Base-by-base conservation (phyloP, 2,797 vertebrate genomes). In the Darevskia nairensis region DNA sequence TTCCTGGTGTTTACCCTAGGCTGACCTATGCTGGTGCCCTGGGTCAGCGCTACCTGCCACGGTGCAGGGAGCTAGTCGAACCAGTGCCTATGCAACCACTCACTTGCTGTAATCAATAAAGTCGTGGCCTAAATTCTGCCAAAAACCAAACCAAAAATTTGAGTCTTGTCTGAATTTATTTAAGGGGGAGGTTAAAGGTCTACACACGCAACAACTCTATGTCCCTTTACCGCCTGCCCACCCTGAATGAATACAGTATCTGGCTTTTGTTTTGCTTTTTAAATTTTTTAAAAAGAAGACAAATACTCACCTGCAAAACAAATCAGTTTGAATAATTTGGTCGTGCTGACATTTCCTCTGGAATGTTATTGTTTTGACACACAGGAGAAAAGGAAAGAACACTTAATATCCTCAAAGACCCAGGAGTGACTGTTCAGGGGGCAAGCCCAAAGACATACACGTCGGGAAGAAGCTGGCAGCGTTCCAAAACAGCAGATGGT, bases 401-500 rank as follows among this genome's bases (percentile, higher is more conserved):
- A 64, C 61, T 69, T 89, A 85, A 0, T 85, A 85, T 78, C 83
- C n/a, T 85, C 50, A 82, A 66, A 0, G 74, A 19, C 32, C 80
- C 78, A 72, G 68, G 72, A 92, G 84, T 0, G 0, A 0, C 0
- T 0, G 41, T 77, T 61, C 66, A 89, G 55, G 13, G 76, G 85
- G 68, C 85, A 86, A 64, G 84, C 1, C 0, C 0, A 90, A 93
- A 86, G 84, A 91, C 80, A 93, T 91, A 93, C 3, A 87, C 0
- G 0, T 75, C 66, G 76, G 19, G 69, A 87, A 89, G 86, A 91
- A 89, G 7, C 41, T 82, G 77, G 72, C 82, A 85, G 10, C 25
- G 27, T 89, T 91, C 90, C 91, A 93, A 80, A 76, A 5, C 32
- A 77, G 27, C 29, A 86, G 88, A 87, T 84, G 75, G 3, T 17